Conservation (phyloP, 2,113 vertebrate species). For the Danionella cerebrum region DNA sequence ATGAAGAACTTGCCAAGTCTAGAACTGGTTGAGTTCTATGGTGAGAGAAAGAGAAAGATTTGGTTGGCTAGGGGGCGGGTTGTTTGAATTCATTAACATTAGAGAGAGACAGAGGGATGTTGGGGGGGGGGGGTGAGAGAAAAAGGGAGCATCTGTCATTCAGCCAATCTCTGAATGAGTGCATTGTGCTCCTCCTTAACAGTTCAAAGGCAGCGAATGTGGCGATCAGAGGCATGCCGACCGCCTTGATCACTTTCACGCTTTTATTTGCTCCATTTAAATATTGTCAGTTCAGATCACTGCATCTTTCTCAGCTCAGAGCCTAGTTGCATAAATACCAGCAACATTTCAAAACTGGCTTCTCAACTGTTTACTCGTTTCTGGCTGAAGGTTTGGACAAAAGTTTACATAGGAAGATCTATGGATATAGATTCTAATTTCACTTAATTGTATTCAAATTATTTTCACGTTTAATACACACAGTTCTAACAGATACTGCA, state of each 20-base stretch:
- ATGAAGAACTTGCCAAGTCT: constrained; percentile 67
- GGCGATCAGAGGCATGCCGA: constrained; percentile 73
- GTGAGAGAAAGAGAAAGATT: constrained; percentile 47
- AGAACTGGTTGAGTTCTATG: constrained; percentile 39
- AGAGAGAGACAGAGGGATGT: not conserved
- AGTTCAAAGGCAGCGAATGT: constrained; percentile 71
- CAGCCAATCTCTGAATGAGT: constrained; percentile 65
- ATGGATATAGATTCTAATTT: too few species aligned
- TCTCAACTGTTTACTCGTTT: not conserved
- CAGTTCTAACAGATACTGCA: too few species aligned
- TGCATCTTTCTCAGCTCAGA: constrained; percentile 69
- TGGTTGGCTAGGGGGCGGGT: constrained; percentile 44
- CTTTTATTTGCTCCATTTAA: constrained; percentile 71
- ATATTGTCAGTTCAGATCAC: constrained; percentile 74
- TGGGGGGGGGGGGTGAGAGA: not conserved
- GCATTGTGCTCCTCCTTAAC: constrained; percentile 75
- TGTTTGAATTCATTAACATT: constrained; percentile 64
- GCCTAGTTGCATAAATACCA: constrained; percentile 38
- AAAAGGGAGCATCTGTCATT: constrained; percentile 56
- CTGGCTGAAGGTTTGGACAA: not conserved
- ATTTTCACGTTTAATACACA: too few species aligned
- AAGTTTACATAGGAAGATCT: too few species aligned
- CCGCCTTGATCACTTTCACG: constrained; percentile 82
- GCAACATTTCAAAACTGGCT: not conserved
- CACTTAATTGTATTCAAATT: too few species aligned